Evolutionary conservation across 1,140 invertebrate species (phyloP), one percentile per base, ranked within the genome.

Genomic region (Limonius californicus): DNA sequence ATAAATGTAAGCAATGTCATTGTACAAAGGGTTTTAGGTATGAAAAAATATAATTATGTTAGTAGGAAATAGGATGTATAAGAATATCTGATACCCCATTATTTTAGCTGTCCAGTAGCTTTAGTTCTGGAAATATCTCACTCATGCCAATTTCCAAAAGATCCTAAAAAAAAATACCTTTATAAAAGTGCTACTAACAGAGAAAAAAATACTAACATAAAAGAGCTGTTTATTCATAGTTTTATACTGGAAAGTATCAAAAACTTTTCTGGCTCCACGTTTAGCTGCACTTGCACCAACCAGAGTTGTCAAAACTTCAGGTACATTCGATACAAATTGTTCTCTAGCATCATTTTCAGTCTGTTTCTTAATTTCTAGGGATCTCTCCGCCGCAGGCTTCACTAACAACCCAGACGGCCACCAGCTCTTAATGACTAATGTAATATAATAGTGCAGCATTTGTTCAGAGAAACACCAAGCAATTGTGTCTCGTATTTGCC

Each of bases 191-290:
- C 42, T 9, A n/a, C 8, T 11, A 21, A 39, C 8, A 59, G 21
- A 11, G 14, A 12, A 39, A 39, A 39, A 12, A 6, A 39, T 64
- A 86, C 90, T 89, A 78, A 94, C 93, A 81, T 95, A 95, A 79
- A 94, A 89, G 23, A 97, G 78, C 69, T 95, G 92, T 77, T 95
- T 95, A 74, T 97, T 96, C 62, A 94, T 85, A 70, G 85, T 85
- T 62, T 86, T 85, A 78, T 94, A 88, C 76, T 96, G 93, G 55
- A 96, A 75, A 27, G 89, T 87, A 72, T 93, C 89, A 79, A 95
- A 95, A 47, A 95, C 85, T 79, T 94, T 95, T 43, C 86, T 87
- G 0, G 90, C 86, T 23, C 93, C 93, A 64, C 87, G 84, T 63
- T 87, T 86, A 21, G 90, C 89, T 68, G 90, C 91, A 74, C 91